These are phyloP conservation scores for Rhinolophus sinicus DNA, from an alignment of 2,113 vertebrate genomes.

Conservation along the genomic window DNA sequence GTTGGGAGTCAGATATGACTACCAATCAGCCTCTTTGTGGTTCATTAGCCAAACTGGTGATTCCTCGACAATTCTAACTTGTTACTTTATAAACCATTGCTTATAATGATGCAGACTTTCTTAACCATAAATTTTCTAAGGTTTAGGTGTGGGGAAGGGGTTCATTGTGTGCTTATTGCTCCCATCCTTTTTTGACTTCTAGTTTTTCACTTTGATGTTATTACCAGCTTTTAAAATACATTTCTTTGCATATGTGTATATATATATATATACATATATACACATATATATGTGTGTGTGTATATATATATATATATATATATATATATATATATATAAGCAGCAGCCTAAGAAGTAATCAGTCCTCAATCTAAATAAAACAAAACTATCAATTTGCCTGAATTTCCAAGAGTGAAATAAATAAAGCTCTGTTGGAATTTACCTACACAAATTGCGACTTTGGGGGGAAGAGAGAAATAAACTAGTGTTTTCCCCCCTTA, in stretches of 20 bases:
- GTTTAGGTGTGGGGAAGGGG: neutral
- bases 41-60: slow-evolving; percentile 8
- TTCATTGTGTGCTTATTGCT: neutral
- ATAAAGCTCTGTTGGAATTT: slow-evolving; percentile 66
- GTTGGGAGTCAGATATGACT: neutral
- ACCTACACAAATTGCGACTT: slow-evolving; percentile 59
- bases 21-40: neutral
- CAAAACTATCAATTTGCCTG: slow-evolving; percentile 54
- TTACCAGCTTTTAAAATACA: slow-evolving; percentile 5
- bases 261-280: too few species aligned
- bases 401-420: slow-evolving; percentile 69
- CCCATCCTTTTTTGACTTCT: neutral
- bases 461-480: slow-evolving; percentile 44
- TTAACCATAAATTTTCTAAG: neutral
- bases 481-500: neutral
- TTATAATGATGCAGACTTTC: neutral
- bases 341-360: slow-evolving; percentile 26
- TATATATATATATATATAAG: neutral
- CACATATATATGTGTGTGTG: neutral
- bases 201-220: slow-evolving; percentile 13
- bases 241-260: too few species aligned
- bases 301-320: too few species aligned
- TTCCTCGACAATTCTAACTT: neutral
- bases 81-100: neutral
- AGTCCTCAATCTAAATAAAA: slow-evolving; percentile 55